Base-by-base conservation (phyloP, 2,888 invertebrate species). In the Lutraria lutraria region DNA sequence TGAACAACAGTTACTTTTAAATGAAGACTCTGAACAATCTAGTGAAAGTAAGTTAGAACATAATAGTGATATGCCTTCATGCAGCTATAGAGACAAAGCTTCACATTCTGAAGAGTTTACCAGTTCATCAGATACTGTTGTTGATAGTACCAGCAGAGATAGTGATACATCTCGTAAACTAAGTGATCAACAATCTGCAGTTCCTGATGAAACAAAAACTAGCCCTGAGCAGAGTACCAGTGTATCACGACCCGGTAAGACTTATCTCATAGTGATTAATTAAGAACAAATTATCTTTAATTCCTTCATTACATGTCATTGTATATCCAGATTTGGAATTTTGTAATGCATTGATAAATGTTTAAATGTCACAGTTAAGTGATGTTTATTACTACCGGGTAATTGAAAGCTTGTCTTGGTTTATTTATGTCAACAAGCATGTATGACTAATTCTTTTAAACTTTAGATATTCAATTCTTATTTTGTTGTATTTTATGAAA, bases 1-100 rank as follows among this genome's bases (percentile, higher is more conserved):
- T 85, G 56, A 79, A 10, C 85, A 85, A 31, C 52, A 31, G 29
- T 76, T 85, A 79, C 72, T 85, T 56, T 25, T 79, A 6, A 34
- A 79, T 79, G 79, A 72, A 72, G 29, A 19, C 13, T 53, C 43
- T 52, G 68, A 83, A n/a, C 72, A 31, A 72, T n/a, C 4, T 53
- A 19, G n/a, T 72, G 83, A 25, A 13, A 68, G 72, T 25, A n/a
- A 21, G 34, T 63, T 53, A 29, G n/a, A 76, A 34, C 76, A 76
- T 19, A 31, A 13, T 34, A 16, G 12, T 29, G 79, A 79, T 76
- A n/a, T 79, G 56, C 85, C 85, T 29, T 85, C 79, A 31, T 76
- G 85, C 79, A 79, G 79, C 31, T 54, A 53, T 54, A 76, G 34
- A 19, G 31, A 76, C 76, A 76, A n/a, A 12, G 31, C 76, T 31